These are phyloP conservation scores for Ancistrus triradiatus DNA, from an alignment of 2,113 vertebrate species.

Conservation along the genomic window DNA sequence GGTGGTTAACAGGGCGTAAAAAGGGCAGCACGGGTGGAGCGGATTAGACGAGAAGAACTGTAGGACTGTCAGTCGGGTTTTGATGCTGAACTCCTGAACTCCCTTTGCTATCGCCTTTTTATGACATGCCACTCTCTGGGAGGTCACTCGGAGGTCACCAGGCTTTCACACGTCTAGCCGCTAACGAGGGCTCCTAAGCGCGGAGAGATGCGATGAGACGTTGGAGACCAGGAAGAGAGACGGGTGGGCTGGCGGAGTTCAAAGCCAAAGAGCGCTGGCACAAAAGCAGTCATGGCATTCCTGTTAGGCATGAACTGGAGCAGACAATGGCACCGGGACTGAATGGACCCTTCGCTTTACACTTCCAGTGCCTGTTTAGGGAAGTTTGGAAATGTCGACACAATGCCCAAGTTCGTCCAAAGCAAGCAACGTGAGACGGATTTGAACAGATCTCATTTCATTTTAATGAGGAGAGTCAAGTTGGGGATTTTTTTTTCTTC, in stretches of 20 bases:
- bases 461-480: constrained; percentile 76
- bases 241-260: constrained; percentile 16
- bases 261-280: constrained; percentile 18
- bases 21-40: constrained; percentile 45
- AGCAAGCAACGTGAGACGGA: too few relatives aligned
- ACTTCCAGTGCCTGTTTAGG: too few relatives aligned
- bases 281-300: too few relatives aligned
- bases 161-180: constrained; percentile 35
- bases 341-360: too few relatives aligned
- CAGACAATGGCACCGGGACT: constrained; percentile 7
- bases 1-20: constrained; percentile 48
- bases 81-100: constrained; percentile 58
- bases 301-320: constrained; percentile 16
- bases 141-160: constrained; percentile 58
- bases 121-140: constrained; percentile 53
- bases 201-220: constrained; percentile 50
- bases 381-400: too few relatives aligned
- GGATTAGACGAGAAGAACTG: constrained; percentile 38
- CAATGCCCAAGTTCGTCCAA: too few relatives aligned
- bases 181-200: constrained; percentile 63
- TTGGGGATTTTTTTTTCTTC: constrained; percentile 69
- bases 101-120: constrained; percentile 34
- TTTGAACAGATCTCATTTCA: constrained; percentile 65
- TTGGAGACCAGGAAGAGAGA: constrained; percentile 45
- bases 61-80: constrained; percentile 41